phyloP scores from a whole-genome alignment of 1,140 invertebrate genomes.

The Drosophila pseudoobscura region DNA sequence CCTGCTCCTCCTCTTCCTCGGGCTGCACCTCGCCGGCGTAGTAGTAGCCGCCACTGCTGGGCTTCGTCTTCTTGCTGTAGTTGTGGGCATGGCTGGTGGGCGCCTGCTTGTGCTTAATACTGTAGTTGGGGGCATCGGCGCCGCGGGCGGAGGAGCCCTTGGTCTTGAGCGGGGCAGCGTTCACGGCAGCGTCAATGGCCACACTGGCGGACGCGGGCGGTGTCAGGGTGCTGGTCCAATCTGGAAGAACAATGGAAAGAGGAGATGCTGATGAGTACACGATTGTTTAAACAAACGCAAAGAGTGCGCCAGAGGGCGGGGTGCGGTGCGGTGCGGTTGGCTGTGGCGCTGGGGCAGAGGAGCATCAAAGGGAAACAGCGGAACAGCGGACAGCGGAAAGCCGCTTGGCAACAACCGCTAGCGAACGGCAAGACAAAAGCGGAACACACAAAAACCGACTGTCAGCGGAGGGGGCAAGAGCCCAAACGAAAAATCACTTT shows the following conservation, averaged over 20 bases:
- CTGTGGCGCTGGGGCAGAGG: neutral
- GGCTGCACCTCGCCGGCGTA: conserved; percentile 38
- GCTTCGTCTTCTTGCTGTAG: conserved; percentile 52
- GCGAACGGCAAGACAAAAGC: conserved; percentile 54
- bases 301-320: neutral
- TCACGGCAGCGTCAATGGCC: conserved; percentile 26
- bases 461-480: conserved; percentile 25
- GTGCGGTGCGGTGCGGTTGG: too few relatives aligned
- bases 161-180: conserved; percentile 12
- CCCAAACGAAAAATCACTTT: conserved; percentile 58
- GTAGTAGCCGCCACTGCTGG: conserved; percentile 40
- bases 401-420: conserved; percentile 64
- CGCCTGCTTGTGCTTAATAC: conserved; percentile 60
- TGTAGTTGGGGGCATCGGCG: conserved; percentile 32
- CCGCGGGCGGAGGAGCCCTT: conserved; percentile 7
- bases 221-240: conserved; percentile 81
- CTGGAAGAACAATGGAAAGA: conserved; percentile 50
- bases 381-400: neutral
- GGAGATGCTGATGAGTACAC: conserved; percentile 48
- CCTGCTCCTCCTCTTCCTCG: conserved; percentile 1
- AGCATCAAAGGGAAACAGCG: conserved; percentile 25
- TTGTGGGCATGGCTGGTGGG: conserved; percentile 33
- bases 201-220: conserved; percentile 51
- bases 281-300: conserved; percentile 12
- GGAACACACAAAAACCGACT: conserved; percentile 37